These are phyloP conservation scores for Azorinus chamasolen DNA, from an alignment of 2,888 invertebrate species.

Conservation along the genomic window DNA sequence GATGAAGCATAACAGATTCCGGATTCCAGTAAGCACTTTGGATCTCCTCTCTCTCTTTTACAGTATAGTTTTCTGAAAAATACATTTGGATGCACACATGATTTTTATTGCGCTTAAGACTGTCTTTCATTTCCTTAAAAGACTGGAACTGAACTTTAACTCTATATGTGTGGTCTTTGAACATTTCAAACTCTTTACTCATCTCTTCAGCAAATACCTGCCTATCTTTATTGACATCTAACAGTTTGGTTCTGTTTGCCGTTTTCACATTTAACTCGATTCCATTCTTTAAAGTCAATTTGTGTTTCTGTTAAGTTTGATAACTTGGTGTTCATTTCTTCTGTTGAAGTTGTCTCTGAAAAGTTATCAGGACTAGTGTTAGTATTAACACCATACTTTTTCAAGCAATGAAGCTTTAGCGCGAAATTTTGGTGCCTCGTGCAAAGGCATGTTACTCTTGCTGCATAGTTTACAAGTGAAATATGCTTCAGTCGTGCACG, in stretches of 20 bases:
- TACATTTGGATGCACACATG: constrained; percentile 41
- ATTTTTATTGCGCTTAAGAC: constrained; percentile 11
- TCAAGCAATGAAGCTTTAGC: constrained; percentile 20
- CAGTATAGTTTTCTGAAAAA: constrained; percentile 24
- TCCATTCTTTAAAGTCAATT: constrained; percentile 22
- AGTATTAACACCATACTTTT: constrained; percentile 3
- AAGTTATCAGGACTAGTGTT: constrained; percentile 36
- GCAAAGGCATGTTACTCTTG: constrained; percentile 27
- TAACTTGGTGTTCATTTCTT: constrained; percentile 9
- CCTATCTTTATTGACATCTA: constrained; percentile 17
- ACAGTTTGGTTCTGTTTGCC: constrained; percentile 34
- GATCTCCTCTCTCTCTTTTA: constrained; percentile 26
- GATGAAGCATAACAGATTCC: constrained; percentile 11
- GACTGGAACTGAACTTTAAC: constrained; percentile 21
- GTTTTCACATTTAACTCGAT: constrained; percentile 36
- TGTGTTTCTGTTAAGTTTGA: no score
- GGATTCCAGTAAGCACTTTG: constrained; percentile 21
- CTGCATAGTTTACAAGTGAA: constrained; percentile 32
- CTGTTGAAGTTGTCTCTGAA: constrained; percentile 3
- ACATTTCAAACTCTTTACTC: constrained; percentile 15
- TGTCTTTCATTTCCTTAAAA: constrained; percentile 34
- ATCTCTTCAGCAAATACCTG: constrained; percentile 10
- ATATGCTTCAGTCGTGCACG: constrained; percentile 32
- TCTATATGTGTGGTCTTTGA: constrained; percentile 8
- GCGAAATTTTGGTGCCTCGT: constrained; percentile 36